Percentiles rank a stretch among this genome's conserved stretches.
Evolutionary conservation across 2,888 invertebrate genomes (phyloP).

Genomic region (Lycocerus yunnanus): DNA sequence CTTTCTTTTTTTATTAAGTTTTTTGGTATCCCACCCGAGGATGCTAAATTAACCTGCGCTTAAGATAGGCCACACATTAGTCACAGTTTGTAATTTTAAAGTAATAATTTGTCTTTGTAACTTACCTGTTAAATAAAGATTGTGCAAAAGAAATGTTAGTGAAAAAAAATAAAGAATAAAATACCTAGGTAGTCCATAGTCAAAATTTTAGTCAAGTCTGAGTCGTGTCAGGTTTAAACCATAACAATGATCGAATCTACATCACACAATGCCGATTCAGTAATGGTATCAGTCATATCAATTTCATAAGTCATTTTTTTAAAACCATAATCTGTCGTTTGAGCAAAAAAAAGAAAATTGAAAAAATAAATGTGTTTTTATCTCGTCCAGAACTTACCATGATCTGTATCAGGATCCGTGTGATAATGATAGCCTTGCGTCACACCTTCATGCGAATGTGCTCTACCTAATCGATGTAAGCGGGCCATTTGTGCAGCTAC

Average conservation of each 20-base stretch:
- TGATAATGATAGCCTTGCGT: conserved; percentile 76
- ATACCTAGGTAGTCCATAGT: not conserved
- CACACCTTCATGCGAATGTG: conserved; percentile 86
- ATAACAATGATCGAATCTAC: conserved; percentile 52
- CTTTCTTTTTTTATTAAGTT: no score
- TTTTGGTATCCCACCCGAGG: no score
- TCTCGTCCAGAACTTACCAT: conserved; percentile 45
- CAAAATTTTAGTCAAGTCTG: conserved; percentile 6
- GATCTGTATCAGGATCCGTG: conserved; percentile 57
- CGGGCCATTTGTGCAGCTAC: conserved; percentile 87
- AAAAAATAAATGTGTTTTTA: not conserved
- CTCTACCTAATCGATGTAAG: conserved; percentile 78
- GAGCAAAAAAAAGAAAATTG: not conserved
- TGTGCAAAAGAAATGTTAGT: not conserved
- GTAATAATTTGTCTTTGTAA: not conserved
- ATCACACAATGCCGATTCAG: conserved; percentile 40
- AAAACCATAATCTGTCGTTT: conserved; percentile 1
- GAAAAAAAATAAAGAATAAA: not conserved
- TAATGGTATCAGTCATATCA: conserved; percentile 10
- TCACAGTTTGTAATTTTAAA: not conserved
- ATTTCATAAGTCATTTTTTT: conserved; percentile 6
- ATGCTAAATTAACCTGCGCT: no score
- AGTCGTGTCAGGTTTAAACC: conserved; percentile 42
- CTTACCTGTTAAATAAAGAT: not conserved
- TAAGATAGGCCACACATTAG: not conserved